Evolutionary conservation across 2,113 vertebrate species (phyloP), one percentile per base, ranked within the genome.

Genomic region (Corvus hawaiiensis): DNA sequence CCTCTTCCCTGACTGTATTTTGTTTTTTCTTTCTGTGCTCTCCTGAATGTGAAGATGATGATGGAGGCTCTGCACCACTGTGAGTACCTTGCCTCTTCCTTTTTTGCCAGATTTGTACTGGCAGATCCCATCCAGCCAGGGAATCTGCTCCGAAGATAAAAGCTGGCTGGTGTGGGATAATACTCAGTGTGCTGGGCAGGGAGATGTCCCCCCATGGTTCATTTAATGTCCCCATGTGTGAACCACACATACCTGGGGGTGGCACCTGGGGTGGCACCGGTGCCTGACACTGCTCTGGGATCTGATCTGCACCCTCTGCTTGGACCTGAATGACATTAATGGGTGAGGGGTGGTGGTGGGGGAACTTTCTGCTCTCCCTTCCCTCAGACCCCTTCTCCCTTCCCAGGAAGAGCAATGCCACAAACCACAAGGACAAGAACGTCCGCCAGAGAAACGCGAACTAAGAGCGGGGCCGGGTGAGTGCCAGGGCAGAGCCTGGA

Each of bases 391-490:
- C 37, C 35, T 75, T 69, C 35, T 92, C 27, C 77, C 58, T 32
- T 26, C 24, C 15, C 75, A 99, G 99, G 98, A 99, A 99, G 96
- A 99, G 99, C 98, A 99, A 99, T 52, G 97, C 97, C 97, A 95
- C 98, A 37, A 99, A 99, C 61, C 98, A 99, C 97, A 98, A 99
- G 96, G 99, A 98, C 97, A 99, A 99, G 97, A 98, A 98, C 1
- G 97, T 99, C 73, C 99, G 99, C 81, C 99, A 99, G 98, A 99
- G 99, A 95, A 99, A 99, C 2, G 98, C 98, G 2, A 99, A 98
- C 97, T 99, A 2, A 84, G 97, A 97, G 97, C 66, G 75, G 83
- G 20, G 48, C 86, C 82, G 92, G 96, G 94, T 93, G 86, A 66
- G 96, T 37, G 43, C 79, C 63, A 58, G 67, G 75, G 58, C 85